These are phyloP conservation scores for Pangasius macronema DNA, from an alignment of 2,797 vertebrate genomes.

Conservation along the genomic window DNA sequence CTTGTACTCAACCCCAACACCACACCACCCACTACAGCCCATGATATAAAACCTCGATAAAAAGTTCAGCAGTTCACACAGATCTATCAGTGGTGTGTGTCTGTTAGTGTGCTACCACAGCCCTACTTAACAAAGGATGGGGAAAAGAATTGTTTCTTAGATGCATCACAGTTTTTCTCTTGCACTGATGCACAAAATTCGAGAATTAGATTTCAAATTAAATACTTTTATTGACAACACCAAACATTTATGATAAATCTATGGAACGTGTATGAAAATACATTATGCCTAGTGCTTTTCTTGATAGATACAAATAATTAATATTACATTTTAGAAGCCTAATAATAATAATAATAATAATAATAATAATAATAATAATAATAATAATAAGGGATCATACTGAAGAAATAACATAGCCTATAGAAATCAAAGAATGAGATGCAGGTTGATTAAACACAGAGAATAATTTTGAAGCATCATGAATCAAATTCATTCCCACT, in stretches of 20 bases:
- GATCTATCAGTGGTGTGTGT: neutral
- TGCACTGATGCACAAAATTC: too few relatives aligned
- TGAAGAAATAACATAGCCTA: neutral
- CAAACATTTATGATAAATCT: neutral
- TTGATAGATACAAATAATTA: neutral
- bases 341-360: neutral
- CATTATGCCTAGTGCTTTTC: neutral
- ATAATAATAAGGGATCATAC: neutral
- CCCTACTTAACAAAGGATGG: neutral
- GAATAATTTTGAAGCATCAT: neutral
- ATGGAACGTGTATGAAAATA: neutral
- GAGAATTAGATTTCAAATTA: neutral
- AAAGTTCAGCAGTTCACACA: slow-evolving; percentile 2
- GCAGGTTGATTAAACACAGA: neutral
- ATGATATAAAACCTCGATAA: neutral
- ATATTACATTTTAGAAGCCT: neutral
- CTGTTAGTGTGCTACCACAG: neutral
- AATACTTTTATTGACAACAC: neutral
- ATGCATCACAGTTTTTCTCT: neutral
- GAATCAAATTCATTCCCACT: neutral
- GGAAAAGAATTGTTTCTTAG: neutral
- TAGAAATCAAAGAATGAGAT: neutral
- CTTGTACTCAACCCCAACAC: too few relatives aligned
- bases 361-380: neutral
- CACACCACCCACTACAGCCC: neutral